phyloP scores from a whole-genome alignment of 2,797 vertebrate genomes.

The Gallinago stenura region DNA sequence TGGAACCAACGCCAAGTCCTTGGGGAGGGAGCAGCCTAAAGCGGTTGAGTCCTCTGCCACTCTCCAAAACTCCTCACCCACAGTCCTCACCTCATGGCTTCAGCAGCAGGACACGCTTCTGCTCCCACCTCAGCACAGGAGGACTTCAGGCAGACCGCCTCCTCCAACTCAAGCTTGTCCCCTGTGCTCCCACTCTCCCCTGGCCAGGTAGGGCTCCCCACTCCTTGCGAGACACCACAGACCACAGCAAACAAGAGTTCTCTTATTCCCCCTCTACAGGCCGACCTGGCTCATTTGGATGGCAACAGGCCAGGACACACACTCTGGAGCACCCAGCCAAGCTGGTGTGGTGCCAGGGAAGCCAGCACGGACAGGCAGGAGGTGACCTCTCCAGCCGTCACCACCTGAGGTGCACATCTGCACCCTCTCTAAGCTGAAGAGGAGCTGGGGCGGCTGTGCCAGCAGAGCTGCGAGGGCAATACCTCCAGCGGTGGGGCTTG shows the following conservation, averaged over 20 bases:
- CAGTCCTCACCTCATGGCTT: accelerated
- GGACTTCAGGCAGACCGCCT: not conserved
- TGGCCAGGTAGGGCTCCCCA: not conserved
- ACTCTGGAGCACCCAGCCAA: not conserved
- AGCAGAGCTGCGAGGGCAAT: not conserved
- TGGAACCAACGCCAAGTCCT: not conserved
- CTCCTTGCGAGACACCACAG: not conserved
- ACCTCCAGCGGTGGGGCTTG: constrained; percentile 22
- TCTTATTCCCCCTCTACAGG: not conserved
- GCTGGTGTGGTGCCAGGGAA: not conserved
- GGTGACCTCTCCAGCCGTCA: not conserved
- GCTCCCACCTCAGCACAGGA: not conserved
- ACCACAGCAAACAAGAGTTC: not conserved
- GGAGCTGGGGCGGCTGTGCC: not conserved
- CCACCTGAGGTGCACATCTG: not conserved
- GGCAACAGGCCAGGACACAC: not conserved
- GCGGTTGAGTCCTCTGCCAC: not conserved
- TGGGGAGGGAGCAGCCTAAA: not conserved
- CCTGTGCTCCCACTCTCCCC: not conserved
- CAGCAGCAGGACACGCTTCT: not conserved
- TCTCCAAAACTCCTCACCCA: not conserved
- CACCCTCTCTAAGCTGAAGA: not conserved
- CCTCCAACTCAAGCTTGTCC: not conserved
- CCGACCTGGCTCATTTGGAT: not conserved
- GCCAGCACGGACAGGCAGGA: not conserved